Evolutionary conservation across 2,797 vertebrate species (phyloP), one percentile per base, ranked within the genome.

Genomic region (Xenops minutus): DNA sequence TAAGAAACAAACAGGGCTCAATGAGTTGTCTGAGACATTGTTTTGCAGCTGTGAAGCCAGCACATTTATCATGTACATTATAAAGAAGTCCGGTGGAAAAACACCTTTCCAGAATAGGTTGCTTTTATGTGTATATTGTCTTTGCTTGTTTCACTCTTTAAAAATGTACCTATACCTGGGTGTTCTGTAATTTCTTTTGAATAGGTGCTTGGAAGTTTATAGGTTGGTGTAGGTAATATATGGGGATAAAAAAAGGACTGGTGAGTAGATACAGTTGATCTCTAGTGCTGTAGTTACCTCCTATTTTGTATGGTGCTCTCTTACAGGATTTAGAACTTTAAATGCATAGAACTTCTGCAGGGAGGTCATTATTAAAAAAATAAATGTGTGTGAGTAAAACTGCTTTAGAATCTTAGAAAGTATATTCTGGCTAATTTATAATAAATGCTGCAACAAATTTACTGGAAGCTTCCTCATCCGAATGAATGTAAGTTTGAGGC

Each of bases 171-270:
- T 71, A 32, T 59, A 13, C 8, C 0, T 61, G 26, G 2, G 3
- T 19, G 63, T 95, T 75, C 37, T 67, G 44, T 48, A 0, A 5
- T 12, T 81, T 79, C 8, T 80, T 78, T 78, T 56, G 16, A 48
- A 32, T 58, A 54, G 29, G 43, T 52, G 9, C 21, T 52, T 59
- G 19, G 6, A 49, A n/a, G 4, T 85, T 81, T 75, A 46, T 12
- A 9, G 14, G 2, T 74, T 78, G 26, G 3, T 43, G 2, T 78
- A 36, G 23, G 18, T 84, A 55, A 22, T 71, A 16, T 0, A 1
- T 9, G 22, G 6, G 3, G 20, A 10, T 3, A 0, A 2, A 15
- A 12, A 30, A 23, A 16, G 8, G 8, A 13, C 21, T 23, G 26
- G 7, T 79, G 39, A 84, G 49, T n/a, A 72, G 44, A 10, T 81